Evolutionary conservation across 2,113 vertebrate species (phyloP), one percentile per base, ranked within the genome.

Genomic region (Bos indicus): DNA sequence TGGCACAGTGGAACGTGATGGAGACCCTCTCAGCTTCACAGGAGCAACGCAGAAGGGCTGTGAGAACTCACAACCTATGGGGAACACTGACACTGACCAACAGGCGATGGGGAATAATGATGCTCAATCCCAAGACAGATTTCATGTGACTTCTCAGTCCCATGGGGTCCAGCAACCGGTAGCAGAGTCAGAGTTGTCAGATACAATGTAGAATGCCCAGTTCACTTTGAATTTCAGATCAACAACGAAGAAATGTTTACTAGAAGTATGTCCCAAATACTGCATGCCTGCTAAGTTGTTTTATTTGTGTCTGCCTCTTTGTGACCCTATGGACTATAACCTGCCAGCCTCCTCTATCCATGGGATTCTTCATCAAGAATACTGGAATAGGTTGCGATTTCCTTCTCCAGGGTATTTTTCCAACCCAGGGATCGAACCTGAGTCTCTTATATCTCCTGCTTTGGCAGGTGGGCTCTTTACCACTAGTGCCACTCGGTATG

Each of bases 171-270:
- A 62, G 46, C 59, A 78, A 8, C 77, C 54, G 28, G 12, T 26
- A 64, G 26, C 23, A 25, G 3, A 5, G 85, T 5, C 21, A 67
- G 26, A 7, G 10, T 26, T 89, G 14, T 56, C 46, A 64, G 23
- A 77, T 88, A 94, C 96, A 95, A 91, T 13, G 52, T 2, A 40
- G n/a, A n/a, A 52, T 17, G 1, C 15, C 7, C 43, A 21, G 52
- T 87, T 86, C 87, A 84, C 90, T 96, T 67, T 36, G n/a, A 88
- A 57, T 90, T 95, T 71, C 78, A 80, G 60, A 89, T 17, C 85
- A 93, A 91, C 1, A 57, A 93, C 1, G 3, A 84, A 60, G 8
- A 52, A 67, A 80, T 64, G 93, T 91, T 95, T 56, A 78, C 36
- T 90, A 16, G 67, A 86, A 60, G 9, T 30, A 67, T 94, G 46